phyloP scores from a whole-genome alignment of 2,113 vertebrate species.

The Piprites chloris region DNA sequence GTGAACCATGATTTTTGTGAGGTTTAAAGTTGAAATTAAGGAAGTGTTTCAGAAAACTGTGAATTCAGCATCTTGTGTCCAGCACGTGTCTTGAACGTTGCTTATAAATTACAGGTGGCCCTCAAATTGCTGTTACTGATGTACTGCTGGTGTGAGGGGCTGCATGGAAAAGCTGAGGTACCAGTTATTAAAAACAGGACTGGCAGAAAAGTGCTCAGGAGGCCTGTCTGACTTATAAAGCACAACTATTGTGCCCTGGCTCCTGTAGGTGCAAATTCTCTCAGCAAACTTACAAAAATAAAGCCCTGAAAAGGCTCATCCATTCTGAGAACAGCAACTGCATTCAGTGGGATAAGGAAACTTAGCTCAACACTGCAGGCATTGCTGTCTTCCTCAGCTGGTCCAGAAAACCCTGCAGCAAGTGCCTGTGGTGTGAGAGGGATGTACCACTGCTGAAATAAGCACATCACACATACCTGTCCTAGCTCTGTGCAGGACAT shows the following conservation, averaged over 20 bases:
- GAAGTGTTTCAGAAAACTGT: neutral
- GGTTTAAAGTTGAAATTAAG: neutral
- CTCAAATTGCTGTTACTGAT: neutral
- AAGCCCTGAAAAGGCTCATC: conserved; percentile 59
- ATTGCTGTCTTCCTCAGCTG: neutral
- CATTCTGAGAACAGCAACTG: conserved; percentile 54
- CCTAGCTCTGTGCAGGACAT: neutral
- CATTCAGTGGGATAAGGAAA: conserved; percentile 31
- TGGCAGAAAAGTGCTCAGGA: neutral
- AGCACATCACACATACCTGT: neutral
- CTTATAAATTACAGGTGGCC: neutral
- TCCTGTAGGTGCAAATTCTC: conserved; percentile 57
- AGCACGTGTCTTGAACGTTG: neutral
- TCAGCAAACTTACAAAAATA: conserved; percentile 63
- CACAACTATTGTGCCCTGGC: neutral
- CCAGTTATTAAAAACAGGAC: neutral
- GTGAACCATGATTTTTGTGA: neutral
- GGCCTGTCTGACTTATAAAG: conserved; percentile 13
- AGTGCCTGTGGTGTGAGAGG: neutral
- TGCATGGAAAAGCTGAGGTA: neutral
- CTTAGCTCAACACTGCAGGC: neutral
- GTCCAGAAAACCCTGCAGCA: neutral
- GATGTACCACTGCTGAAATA: neutral
- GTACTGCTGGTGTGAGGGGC: neutral
- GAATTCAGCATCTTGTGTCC: neutral